phyloP scores from a whole-genome alignment of 35 echinoderm and acorn worm species.

The Stichopus chloronotus region DNA sequence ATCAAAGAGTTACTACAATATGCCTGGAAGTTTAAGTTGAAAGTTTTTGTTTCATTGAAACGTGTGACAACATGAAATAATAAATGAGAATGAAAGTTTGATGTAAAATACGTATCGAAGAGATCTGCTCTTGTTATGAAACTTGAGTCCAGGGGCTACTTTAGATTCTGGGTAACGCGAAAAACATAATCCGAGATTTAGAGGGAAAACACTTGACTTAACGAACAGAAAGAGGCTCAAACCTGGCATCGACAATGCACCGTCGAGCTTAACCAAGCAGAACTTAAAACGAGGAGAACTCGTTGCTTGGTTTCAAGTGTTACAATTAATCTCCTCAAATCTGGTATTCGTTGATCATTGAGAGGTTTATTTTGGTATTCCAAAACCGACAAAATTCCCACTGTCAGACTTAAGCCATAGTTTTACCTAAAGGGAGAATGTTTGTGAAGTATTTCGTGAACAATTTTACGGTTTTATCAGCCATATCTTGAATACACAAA shows the following conservation, averaged over 20 bases:
- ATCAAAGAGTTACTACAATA: too few species aligned
- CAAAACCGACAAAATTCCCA: not conserved
- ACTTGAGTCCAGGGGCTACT: not conserved
- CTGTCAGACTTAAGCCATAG: not conserved
- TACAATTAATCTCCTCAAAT: not conserved
- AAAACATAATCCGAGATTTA: not conserved
- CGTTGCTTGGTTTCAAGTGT: not conserved
- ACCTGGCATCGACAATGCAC: not conserved
- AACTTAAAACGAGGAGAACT: not conserved
- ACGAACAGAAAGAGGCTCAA: not conserved
- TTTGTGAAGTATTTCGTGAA: not conserved
- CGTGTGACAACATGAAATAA: too few species aligned
- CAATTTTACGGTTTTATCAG: not conserved
- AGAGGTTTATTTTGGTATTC: too few species aligned
- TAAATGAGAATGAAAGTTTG: too few species aligned
- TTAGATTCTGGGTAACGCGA: not conserved
- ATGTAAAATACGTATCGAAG: too few species aligned
- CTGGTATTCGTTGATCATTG: too few species aligned
- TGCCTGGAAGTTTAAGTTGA: too few species aligned
- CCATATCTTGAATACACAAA: not conserved
- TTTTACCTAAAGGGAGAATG: not conserved
- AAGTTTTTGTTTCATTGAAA: too few species aligned
- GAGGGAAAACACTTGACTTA: not conserved
- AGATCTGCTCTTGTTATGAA: not conserved
- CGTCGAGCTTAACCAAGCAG: not conserved